phyloP scores from a whole-genome alignment of 2,113 vertebrate species.

The Arenaria interpres region DNA sequence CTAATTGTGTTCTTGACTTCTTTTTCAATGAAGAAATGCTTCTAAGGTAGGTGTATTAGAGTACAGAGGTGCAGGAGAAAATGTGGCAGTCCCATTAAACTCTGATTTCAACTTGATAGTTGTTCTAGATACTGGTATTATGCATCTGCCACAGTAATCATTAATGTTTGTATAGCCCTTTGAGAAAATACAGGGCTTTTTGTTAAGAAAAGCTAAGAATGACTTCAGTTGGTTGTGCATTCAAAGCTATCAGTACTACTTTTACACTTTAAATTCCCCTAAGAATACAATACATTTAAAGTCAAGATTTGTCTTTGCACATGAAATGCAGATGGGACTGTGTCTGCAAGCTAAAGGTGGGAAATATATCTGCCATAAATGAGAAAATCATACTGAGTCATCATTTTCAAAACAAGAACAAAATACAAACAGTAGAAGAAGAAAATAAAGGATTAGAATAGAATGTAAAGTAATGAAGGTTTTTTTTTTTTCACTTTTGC shows the following conservation, averaged over 20 bases:
- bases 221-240: not conserved
- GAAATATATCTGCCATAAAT: not conserved
- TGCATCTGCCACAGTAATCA: not conserved
- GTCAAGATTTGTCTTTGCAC: not conserved
- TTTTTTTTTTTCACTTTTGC: not conserved
- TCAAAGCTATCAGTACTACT: not conserved
- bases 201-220: not conserved
- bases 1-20: not conserved
- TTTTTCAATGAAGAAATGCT: not conserved
- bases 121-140: not conserved
- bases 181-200: fast-evolving
- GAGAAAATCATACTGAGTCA: not conserved
- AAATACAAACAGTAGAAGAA: not conserved
- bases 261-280: not conserved
- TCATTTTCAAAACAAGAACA: not conserved
- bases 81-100: not conserved
- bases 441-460: not conserved
- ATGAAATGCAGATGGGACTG: not conserved
- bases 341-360: not conserved
- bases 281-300: not conserved
- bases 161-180: not conserved
- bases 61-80: not conserved
- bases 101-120: not conserved
- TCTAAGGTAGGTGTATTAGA: not conserved
- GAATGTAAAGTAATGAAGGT: not conserved